Percentiles rank a stretch among this genome's conserved stretches.
phyloP scores from a whole-genome alignment of 2,888 invertebrate genomes.

The Thecocarcelia acutangulata region DNA sequence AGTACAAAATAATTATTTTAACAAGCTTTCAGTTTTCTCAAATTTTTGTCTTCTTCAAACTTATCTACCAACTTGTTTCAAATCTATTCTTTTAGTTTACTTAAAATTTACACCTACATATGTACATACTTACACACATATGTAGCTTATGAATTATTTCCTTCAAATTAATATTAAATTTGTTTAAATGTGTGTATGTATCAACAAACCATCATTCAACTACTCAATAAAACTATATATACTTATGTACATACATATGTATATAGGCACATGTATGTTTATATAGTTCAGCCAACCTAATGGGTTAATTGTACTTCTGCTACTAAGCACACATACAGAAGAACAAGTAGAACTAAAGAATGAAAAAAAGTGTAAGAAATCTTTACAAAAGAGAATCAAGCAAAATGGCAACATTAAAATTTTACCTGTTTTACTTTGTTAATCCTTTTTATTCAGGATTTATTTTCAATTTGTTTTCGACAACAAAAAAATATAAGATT shows the following conservation, averaged over 20 bases:
- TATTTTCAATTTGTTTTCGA: constrained; percentile 50
- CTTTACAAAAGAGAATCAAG: constrained; percentile 41
- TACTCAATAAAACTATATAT: constrained; percentile 46
- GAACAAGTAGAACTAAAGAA: constrained; percentile 48
- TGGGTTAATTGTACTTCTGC: constrained; percentile 67
- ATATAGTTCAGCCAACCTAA: constrained; percentile 53
- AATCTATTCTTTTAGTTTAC: too few species aligned
- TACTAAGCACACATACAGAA: constrained; percentile 57
- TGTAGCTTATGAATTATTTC: background rate
- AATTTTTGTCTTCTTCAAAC: background rate
- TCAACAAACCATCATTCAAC: constrained; percentile 21
- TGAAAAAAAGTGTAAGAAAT: constrained; percentile 53
- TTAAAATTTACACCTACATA: background rate
- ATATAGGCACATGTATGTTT: background rate
- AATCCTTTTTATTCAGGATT: constrained; percentile 62
- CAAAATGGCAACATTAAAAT: constrained; percentile 61
- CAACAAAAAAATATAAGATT: constrained; percentile 41
- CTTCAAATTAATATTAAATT: too few species aligned
- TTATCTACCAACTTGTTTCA: background rate
- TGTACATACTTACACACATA: constrained; percentile 4
- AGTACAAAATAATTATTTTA: constrained; percentile 35
- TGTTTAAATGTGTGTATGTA: background rate
- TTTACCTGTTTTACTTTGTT: constrained; percentile 64
- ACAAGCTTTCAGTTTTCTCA: background rate
- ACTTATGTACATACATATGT: background rate